Conservation (phyloP, 2,113 vertebrate species). For the Urocynchramus pylzowi region DNA sequence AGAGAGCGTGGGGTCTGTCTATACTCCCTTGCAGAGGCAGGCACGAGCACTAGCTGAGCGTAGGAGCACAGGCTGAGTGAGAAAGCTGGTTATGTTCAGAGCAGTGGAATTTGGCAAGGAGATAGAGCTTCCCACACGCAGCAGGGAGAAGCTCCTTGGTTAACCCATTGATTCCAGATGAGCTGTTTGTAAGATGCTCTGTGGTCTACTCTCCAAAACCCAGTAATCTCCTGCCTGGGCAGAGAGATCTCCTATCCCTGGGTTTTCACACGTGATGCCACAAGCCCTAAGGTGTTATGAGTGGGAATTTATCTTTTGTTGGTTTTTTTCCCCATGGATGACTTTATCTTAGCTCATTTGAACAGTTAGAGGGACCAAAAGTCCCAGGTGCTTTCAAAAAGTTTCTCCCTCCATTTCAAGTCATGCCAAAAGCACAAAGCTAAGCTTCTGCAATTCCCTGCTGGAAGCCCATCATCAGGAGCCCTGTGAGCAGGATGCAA, state of each 20-base stretch:
- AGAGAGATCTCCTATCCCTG: background rate
- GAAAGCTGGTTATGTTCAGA: constrained; percentile 56
- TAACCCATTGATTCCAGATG: constrained; percentile 4
- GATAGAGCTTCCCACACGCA: constrained; percentile 31
- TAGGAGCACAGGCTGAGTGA: constrained; percentile 43
- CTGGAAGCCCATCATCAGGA: background rate
- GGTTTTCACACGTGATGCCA: background rate
- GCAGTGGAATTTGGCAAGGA: constrained; percentile 55
- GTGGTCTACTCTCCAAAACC: background rate
- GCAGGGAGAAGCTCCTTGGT: background rate
- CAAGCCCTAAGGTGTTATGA: background rate
- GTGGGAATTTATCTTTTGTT: background rate
- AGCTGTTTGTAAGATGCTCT: background rate
- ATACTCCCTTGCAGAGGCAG: background rate
- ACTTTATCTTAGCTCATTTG: background rate
- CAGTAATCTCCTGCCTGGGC: background rate
- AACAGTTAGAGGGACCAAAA: background rate
- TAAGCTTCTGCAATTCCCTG: background rate
- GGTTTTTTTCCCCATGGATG: background rate
- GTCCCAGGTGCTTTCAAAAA: background rate
- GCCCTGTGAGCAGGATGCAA: background rate
- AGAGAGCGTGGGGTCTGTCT: constrained; percentile 11
- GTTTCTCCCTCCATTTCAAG: background rate
- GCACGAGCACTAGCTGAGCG: constrained; percentile 44
- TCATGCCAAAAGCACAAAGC: background rate